Conservation (phyloP, 2,797 vertebrate genomes). For the Trematomus bernacchii region DNA sequence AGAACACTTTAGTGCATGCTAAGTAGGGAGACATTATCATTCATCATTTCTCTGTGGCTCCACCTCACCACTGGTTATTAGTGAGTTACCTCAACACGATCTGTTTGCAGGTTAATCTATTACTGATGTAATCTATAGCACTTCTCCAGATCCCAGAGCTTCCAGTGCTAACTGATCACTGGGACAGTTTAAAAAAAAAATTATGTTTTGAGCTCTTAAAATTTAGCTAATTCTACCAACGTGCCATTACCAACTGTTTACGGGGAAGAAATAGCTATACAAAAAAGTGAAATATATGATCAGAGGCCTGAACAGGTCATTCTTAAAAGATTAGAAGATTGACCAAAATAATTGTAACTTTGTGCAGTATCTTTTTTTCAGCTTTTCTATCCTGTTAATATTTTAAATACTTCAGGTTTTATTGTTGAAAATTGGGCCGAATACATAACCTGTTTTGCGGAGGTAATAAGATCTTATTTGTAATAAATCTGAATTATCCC, state of each 20-base stretch:
- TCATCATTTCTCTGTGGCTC: not conserved
- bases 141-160: not conserved
- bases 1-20: not conserved
- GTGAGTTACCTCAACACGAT: not conserved
- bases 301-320: not conserved
- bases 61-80: not conserved
- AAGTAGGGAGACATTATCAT: not conserved
- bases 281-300: not conserved
- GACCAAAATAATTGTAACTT: not conserved
- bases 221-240: not conserved
- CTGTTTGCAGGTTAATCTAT: not conserved
- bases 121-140: not conserved
- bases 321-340: not conserved
- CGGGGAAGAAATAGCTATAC: not conserved
- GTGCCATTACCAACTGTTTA: not conserved
- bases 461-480: not conserved
- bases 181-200: not conserved
- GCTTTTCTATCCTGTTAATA: not conserved
- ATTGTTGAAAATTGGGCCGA: not conserved
- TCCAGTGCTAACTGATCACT: not conserved
- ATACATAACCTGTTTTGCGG: too few relatives aligned
- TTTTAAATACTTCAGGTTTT: not conserved
- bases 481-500: not conserved
- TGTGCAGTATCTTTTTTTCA: not conserved
- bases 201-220: not conserved